phyloP scores from a whole-genome alignment of 2,797 vertebrate genomes.

The Myotis pilosus region DNA sequence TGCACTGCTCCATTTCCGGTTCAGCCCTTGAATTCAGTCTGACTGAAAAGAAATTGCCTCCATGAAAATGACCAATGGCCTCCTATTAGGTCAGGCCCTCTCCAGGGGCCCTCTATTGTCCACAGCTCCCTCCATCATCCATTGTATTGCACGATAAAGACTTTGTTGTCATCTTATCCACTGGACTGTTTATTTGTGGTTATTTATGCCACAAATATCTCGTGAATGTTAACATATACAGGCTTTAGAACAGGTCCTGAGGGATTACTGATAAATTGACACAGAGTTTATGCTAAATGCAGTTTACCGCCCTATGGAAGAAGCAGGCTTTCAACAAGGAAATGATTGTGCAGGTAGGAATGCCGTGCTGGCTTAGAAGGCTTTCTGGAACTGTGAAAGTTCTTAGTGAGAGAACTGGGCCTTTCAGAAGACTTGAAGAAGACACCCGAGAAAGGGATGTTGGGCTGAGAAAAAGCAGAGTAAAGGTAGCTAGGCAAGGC shows the following conservation, averaged over 20 bases:
- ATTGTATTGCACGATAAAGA: neutral
- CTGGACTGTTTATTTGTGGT: neutral
- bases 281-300: neutral
- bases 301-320: neutral
- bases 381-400: neutral
- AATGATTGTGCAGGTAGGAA: neutral
- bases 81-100: neutral
- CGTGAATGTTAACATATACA: neutral
- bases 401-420: neutral
- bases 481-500: neutral
- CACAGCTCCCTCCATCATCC: neutral
- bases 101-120: neutral
- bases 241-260: neutral
- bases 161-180: neutral
- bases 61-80: neutral
- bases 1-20: neutral
- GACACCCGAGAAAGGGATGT: neutral
- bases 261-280: neutral
- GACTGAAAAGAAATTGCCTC: neutral
- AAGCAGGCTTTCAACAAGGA: neutral
- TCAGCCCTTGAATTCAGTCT: neutral
- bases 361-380: neutral
- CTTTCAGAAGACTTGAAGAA: neutral
- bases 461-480: neutral
- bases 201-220: neutral